Conservation (phyloP, 2,113 vertebrate species). For the Crotalus helleri region DNA sequence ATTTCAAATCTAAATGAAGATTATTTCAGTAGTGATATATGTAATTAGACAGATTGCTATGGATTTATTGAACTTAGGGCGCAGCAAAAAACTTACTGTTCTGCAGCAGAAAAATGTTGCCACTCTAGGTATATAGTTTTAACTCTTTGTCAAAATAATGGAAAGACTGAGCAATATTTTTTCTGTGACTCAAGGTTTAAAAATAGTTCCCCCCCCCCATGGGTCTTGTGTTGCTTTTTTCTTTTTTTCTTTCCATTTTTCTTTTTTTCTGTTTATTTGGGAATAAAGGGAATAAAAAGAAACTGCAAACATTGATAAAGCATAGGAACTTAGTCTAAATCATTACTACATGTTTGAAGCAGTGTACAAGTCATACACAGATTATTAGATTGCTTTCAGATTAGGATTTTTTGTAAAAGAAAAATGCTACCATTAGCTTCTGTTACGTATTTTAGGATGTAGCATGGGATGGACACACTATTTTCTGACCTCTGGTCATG, state of each 20-base stretch:
- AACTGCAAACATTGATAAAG: no score
- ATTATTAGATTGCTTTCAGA: not conserved
- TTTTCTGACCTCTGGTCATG: no score
- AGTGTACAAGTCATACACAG: not conserved
- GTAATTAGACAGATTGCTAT: not conserved
- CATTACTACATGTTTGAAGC: not conserved
- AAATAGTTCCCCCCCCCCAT: no score
- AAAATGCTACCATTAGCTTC: no score
- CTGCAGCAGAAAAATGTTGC: not conserved
- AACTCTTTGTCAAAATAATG: not conserved
- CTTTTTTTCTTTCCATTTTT: not conserved
- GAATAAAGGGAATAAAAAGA: not conserved
- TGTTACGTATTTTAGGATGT: not conserved
- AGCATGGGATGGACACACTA: not conserved
- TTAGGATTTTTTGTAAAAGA: not conserved
- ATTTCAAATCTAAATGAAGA: no score
- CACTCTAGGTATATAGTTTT: not conserved
- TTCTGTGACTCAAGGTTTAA: not conserved
- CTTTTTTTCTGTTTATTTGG: not conserved
- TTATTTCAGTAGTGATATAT: no score
- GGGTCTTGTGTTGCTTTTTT: not conserved
- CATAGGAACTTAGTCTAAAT: no score
- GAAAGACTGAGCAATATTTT: not conserved
- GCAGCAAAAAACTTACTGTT: no score
- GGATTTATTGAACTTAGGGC: not conserved